Evolutionary conservation across 2,888 invertebrate species (phyloP), one percentile per base, ranked within the genome.

Genomic region (Himalopsyche japonica): DNA sequence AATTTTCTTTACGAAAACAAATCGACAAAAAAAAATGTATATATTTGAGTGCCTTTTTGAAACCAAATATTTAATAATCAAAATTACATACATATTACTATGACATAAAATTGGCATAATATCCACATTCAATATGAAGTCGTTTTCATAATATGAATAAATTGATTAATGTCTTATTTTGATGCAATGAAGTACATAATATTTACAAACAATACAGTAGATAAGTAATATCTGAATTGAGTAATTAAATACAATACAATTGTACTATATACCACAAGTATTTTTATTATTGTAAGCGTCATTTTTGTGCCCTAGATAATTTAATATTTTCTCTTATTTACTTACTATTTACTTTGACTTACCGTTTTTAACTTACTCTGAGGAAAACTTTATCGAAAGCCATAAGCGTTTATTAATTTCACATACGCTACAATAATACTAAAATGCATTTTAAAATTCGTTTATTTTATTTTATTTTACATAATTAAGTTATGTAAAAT

Each of bases 301-400:
- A 88, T 88, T 87, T 88, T 89, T 89, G 89, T 89, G 89, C 89
- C 89, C 89, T 89, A 89, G 87, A 87, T 88, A 88, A 87, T 82
- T 86, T 88, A 83, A 87, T 86, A 86, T 85, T 86, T 86, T 83
- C 83, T 87, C 86, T 86, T 57, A 80, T 86, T 83, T 80, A 82
- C 24, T 34, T 82, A 24, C 32, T 81, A 82, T 80, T 78, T 78
- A 43, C 27, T 27, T 70, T 70, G 24, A 27, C 70, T 70, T 30
- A 78, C 76, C 12, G 20, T 81, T 77, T 82, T 80, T 81, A 80
- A n/a, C 86, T 85, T 85, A 76, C 47, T 83, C 83, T 47, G 82
- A 76, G 48, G 30, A 34, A 83, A 79, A 49, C 49, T 84, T 64
- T 86, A 79, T 82, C 76, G 79, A 81, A 86, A 86, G 86, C 86